Evolutionary conservation across 2,797 vertebrate species (phyloP).

Genomic region (Onychomys arenicola): DNA sequence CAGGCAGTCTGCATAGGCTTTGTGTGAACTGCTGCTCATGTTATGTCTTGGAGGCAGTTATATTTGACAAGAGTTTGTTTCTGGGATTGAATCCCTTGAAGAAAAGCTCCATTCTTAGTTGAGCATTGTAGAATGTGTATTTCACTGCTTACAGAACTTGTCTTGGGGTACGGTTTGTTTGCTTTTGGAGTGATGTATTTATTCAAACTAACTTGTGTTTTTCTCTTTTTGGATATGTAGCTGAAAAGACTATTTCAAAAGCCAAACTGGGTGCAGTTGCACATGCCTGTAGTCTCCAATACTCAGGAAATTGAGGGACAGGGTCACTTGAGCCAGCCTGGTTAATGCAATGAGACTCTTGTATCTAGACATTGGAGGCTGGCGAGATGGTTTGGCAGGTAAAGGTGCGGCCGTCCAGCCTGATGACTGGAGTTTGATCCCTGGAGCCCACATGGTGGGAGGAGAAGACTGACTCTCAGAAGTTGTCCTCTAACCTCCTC

Average conservation of each 20-base stretch:
- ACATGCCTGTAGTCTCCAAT: not conserved
- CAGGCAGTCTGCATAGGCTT: not conserved
- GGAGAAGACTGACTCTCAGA: not conserved
- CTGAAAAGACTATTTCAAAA: conserved; percentile 66
- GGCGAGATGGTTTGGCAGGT: not conserved
- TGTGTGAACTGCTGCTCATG: not conserved
- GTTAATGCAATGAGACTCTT: not conserved
- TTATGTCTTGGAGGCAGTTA: not conserved
- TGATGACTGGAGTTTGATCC: not conserved
- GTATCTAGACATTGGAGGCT: not conserved
- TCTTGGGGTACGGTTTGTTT: conserved; percentile 63
- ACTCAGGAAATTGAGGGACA: not conserved
- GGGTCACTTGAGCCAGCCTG: not conserved
- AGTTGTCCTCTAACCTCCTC: not conserved
- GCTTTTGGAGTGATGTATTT: conserved; percentile 65
- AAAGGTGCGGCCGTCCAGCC: not conserved
- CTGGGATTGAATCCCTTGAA: conserved; percentile 52
- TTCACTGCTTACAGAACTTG: not conserved
- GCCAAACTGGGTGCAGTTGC: not conserved
- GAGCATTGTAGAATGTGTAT: conserved; percentile 59
- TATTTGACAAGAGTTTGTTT: conserved; percentile 29
- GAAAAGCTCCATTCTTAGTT: not conserved
- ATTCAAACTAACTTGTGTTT: conserved; percentile 32
- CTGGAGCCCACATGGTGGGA: not conserved
- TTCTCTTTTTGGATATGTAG: not conserved